These are phyloP conservation scores for Marmota monax DNA, from an alignment of 2,113 vertebrate species.

Conservation along the genomic window DNA sequence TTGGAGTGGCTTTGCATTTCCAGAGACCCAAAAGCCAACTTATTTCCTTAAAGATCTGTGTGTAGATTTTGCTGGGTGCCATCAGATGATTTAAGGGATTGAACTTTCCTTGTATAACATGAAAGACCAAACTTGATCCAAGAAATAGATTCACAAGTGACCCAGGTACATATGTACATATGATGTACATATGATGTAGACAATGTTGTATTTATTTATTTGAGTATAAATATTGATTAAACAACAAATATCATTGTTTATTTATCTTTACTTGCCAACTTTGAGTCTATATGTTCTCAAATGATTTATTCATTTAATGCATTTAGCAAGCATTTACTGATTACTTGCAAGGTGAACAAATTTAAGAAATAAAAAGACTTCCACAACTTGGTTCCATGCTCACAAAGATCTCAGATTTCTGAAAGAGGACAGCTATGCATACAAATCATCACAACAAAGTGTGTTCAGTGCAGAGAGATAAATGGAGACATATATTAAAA, in stretches of 20 bases:
- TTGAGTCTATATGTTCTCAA: neutral
- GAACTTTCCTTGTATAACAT: neutral
- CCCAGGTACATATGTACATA: neutral
- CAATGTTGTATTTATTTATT: neutral
- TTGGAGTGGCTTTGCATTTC: neutral
- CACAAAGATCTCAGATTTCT: neutral
- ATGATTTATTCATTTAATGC: neutral
- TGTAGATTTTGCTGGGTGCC: neutral
- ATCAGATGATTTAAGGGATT: neutral
- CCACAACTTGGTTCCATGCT: neutral
- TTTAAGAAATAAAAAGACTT: neutral
- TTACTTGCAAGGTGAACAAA: constrained; percentile 8
- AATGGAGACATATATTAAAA: neutral
- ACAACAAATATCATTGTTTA: neutral
- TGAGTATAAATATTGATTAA: neutral
- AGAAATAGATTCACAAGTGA: too few species aligned
- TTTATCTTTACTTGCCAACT: neutral
- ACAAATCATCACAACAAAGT: neutral
- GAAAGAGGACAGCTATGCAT: neutral
- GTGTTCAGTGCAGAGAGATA: neutral
- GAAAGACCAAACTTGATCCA: neutral
- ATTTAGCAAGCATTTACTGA: neutral
- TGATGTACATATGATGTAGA: neutral
- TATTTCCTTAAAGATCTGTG: neutral
- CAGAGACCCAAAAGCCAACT: neutral